Evolutionary conservation across 2,888 invertebrate genomes (phyloP), one percentile per base, ranked within the genome.

Genomic region (Heliconius cydno): DNA sequence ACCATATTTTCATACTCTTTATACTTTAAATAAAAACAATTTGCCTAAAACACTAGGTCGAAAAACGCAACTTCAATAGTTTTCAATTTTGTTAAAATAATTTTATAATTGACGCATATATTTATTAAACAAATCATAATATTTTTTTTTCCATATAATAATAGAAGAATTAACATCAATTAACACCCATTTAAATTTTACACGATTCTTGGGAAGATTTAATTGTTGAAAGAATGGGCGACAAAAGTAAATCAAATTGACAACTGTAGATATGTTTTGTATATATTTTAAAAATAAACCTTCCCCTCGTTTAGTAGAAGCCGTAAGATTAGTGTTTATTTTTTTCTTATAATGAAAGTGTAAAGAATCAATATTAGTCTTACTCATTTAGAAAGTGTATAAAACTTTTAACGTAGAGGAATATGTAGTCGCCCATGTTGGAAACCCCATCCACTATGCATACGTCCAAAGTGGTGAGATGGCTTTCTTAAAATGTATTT

Each of bases 321-420:
- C 2, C 13, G 2, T 12, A 25, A 12, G 66, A 13, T 13, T 7
- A 28, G 30, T 34, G 5, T 9, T 68, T 38, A 38, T 68, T 28
- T 0, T 30, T 22, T 52, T n/a, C 34, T n/a, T 30, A 34, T 57
- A 57, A 7, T 10, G 34, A 73, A 52, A 73, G n/a, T 57, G 72
- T n/a, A 34, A 30, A 57, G n/a, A 60, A 60, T 73, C 60, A 60
- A 60, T 60, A 60, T 34, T 60, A 25, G 38, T 73, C 15, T 72
- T 57, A 22, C 52, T 7, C 2, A 22, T 52, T 52, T 52, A 52
- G 7, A 52, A 5, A 52, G 19, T 19, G 7, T 22, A 52, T 7
- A 52, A 52, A 19, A 19, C 6, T 52, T 19, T 52, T 19, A 19
- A 22, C 52, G 19, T 52, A 52, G 5, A 1, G 15, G 15, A 3